phyloP scores from a whole-genome alignment of 2,113 vertebrate genomes.

The Indicator indicator region DNA sequence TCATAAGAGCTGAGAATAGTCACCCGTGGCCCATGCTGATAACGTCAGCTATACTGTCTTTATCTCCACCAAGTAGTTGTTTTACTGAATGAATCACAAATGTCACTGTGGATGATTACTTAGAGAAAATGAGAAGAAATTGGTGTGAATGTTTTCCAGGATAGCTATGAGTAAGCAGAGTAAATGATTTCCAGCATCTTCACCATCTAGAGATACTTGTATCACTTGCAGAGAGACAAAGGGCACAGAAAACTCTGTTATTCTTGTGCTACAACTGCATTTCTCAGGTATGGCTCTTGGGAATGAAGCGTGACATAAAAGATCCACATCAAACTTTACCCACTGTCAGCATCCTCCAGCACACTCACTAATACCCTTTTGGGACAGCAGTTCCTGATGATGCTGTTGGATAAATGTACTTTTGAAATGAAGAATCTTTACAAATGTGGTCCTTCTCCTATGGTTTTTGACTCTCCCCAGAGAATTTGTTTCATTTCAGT shows the following conservation, averaged over 20 bases:
- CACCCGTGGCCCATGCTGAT: background rate
- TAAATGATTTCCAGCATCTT: background rate
- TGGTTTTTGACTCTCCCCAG: background rate
- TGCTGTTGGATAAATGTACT: background rate
- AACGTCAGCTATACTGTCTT: background rate
- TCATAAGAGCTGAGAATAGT: background rate
- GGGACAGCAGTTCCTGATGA: background rate
- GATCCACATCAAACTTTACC: background rate
- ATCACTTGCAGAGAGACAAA: background rate
- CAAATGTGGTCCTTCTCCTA: background rate
- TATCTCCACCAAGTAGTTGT: background rate
- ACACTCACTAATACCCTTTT: background rate
- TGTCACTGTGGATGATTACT: background rate
- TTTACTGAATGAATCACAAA: background rate
- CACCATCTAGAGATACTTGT: background rate
- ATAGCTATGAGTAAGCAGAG: background rate
- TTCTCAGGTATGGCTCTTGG: accelerated
- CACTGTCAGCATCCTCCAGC: background rate
- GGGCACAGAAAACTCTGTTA: background rate
- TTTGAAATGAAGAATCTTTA: background rate
- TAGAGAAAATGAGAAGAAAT: background rate
- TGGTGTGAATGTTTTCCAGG: background rate
- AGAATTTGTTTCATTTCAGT: background rate
- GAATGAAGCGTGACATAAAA: background rate
- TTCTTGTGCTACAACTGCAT: background rate